Percentiles rank a stretch among this genome's conserved stretches.
Conservation (phyloP, 1,140 invertebrate species). For the Cydia pomonella region DNA sequence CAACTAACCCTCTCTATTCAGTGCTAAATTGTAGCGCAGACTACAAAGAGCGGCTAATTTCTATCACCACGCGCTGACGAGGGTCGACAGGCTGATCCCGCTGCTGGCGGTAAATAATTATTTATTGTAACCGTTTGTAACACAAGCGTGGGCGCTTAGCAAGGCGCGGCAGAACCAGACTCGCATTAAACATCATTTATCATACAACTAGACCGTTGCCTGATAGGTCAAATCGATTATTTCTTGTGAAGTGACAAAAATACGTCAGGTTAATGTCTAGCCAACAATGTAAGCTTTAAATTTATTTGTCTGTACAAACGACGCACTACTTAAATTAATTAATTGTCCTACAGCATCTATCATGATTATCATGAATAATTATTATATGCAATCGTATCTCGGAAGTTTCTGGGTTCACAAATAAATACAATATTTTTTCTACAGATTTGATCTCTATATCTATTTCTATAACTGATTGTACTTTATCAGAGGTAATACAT, state of each 20-base stretch:
- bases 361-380: too few species aligned
- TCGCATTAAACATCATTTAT: neutral
- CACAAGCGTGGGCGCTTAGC: neutral
- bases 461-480: too few species aligned
- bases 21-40: neutral
- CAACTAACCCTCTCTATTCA: neutral
- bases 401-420: too few species aligned
- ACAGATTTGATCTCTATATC: too few species aligned
- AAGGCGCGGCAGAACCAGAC: neutral
- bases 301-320: too few species aligned
- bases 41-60: conserved; percentile 29
- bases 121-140: conserved; percentile 15
- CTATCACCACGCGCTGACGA: conserved; percentile 27
- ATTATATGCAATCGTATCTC: too few species aligned
- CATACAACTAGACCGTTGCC: neutral
- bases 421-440: too few species aligned
- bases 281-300: too few species aligned
- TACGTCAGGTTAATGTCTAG: neutral
- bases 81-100: conserved; percentile 15
- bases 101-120: conserved; percentile 13
- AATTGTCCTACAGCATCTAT: too few species aligned
- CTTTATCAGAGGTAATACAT: too few species aligned
- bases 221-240: neutral
- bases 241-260: neutral
- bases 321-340: too few species aligned